Evolutionary conservation across 64 coral and sea anemone species (phyloP), one percentile per base, ranked within the genome.

Genomic region (Montipora sp.): DNA sequence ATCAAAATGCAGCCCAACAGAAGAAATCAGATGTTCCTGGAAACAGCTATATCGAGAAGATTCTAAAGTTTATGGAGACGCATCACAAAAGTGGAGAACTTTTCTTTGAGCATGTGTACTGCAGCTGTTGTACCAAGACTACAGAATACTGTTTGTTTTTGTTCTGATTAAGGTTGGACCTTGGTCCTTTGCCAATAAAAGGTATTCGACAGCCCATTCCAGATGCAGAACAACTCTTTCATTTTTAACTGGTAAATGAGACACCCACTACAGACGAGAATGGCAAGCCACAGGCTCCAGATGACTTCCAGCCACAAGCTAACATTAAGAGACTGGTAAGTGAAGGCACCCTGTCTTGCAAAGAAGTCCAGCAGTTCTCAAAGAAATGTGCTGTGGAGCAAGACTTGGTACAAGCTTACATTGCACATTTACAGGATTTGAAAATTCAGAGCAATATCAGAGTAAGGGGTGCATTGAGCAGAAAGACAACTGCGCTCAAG

Each of bases 11-110:
- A 61, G 4, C 74, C 16, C 67, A 89, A 44, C 4, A 60, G 16
- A 89, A 93, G 72, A 87, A 88, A 88, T 66, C 83, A n/a, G 16
- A 16, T 88, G 91, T 88, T 15, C 83, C 75, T 49, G 83, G 91
- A 46, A 82, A 60, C 47, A 47, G 27, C 10, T 93, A 8, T 61
- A 87, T 87, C 47, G 76, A 93, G 51, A 88, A 93, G 47, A 90
- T 90, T n/a, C 59, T 81, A 24, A 48, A 20, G 18, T 90, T 67
- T 19, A 87, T 55, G 12, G 65, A 63, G 16, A 44, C 14, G 19
- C 85, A 81, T 75, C 76, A 75, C 76, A 73, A 74, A 43, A 88
- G 53, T 60, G 91, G 83, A 13, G 83, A 93, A 71, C 74, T 79
- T 5, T 93, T 81, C 24, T 44, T 88, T 21, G 73, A 87, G 45